Evolutionary conservation across 35 echinoderm and acorn worm genomes (phyloP), one percentile per base, ranked within the genome.

Genomic region (Ophioderma brevispina): DNA sequence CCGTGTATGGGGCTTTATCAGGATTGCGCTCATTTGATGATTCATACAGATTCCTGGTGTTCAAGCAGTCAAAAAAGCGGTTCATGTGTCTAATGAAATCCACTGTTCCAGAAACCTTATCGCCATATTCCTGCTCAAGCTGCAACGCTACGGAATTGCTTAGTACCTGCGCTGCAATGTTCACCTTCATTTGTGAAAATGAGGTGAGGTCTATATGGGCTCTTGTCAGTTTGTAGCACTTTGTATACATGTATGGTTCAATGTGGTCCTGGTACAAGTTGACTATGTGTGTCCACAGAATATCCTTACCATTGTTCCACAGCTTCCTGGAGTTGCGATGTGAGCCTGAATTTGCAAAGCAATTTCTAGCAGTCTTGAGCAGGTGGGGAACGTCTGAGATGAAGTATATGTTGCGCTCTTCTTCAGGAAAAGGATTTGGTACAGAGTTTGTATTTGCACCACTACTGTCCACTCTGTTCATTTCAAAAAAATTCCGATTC

Each of bases 281-380:
- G 23, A 82, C 80, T n/a, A 82, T 31, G 38, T 25, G 35, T 8
- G 42, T 82, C 80, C 80, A 82, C 25, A 46, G 32, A 5, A 82
- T 82, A 1, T 82, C 80, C 8, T 82, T 15, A 1, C 80, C 80
- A 0, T 35, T 38, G 39, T 82, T 82, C 84, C 84, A 87, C 23
- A 87, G 56, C 14, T 35, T 21, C 28, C 84, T 75, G 28, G 23
- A 34, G 35, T 76, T 87, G 0, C 39, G 49, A n/a, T 87, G 84
- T 17, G 41, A 46, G 4, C 23, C 6, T 25, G 59, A 13, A 70
- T 70, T 70, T 15, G 59, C 59, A 25, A 70, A 70, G n/a, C 59
- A 70, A 30, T 70, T 70, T 25, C 59, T 70, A 25, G 59, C n/a
- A 15, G 59, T 70, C n/a, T 70, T 70, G n/a, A 70, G 59, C 59